Evolutionary conservation across 1,140 invertebrate genomes (phyloP).

Genomic region (Chironomus striatipennis): DNA sequence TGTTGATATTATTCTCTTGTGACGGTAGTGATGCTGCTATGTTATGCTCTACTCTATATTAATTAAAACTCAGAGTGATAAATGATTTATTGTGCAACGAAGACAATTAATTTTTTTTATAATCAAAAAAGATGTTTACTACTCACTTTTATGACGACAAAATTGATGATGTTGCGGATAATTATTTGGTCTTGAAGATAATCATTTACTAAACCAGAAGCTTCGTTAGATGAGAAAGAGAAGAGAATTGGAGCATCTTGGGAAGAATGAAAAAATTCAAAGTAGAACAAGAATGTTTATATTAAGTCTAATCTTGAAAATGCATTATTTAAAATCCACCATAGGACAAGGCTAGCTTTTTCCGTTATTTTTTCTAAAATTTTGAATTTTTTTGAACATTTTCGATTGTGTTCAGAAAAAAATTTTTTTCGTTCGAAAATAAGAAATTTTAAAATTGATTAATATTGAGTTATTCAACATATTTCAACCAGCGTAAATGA

Average conservation of each 20-base stretch:
- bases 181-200: constrained; percentile 3
- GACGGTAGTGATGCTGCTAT: neutral
- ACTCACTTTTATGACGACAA: constrained; percentile 21
- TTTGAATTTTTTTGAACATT: no score
- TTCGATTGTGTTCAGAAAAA: no score
- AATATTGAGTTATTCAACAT: no score
- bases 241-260: neutral
- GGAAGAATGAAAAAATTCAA: neutral
- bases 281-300: neutral
- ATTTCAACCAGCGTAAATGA: no score
- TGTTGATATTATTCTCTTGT: neutral
- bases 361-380: no score
- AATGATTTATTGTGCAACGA: constrained; percentile 17
- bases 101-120: constrained; percentile 23
- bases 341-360: no score
- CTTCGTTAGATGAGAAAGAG: neutral
- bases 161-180: constrained; percentile 11
- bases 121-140: constrained; percentile 18
- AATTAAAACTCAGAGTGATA: constrained; percentile 21
- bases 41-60: neutral
- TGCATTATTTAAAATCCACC: no score
- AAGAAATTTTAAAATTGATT: no score
- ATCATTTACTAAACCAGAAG: constrained; percentile 15
- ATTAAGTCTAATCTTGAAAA: no score
- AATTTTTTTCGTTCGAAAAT: no score